These are phyloP conservation scores for Manduca sexta DNA, from an alignment of 1,140 invertebrate species.

Conservation along the genomic window DNA sequence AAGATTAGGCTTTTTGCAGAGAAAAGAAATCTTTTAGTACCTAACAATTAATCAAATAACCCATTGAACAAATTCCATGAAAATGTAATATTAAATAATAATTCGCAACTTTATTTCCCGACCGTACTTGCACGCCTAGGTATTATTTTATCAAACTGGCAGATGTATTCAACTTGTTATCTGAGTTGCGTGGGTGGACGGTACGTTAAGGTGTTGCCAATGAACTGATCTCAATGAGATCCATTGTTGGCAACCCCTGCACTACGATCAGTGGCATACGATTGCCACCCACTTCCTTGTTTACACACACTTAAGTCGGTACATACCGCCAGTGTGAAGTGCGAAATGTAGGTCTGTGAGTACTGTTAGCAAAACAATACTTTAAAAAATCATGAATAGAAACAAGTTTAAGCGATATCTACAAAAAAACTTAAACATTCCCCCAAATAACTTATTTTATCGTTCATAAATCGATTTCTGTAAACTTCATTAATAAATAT, in stretches of 20 bases:
- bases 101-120: slow-evolving; percentile 4
- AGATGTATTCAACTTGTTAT: slow-evolving; percentile 69
- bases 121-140: slow-evolving; percentile 30
- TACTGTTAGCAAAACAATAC: background rate
- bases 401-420: too few relatives aligned
- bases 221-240: slow-evolving; percentile 52
- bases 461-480: too few relatives aligned
- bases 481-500: too few relatives aligned
- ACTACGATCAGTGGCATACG: slow-evolving; percentile 31
- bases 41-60: too few relatives aligned
- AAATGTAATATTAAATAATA: too few relatives aligned
- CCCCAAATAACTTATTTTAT: too few relatives aligned
- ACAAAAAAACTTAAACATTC: too few relatives aligned
- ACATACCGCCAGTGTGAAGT: background rate
- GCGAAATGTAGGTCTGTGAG: background rate
- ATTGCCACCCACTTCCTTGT: slow-evolving; percentile 51
- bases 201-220: slow-evolving; percentile 48
- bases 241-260: slow-evolving; percentile 58
- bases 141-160: slow-evolving; percentile 49
- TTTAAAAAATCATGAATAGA: too few relatives aligned
- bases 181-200: slow-evolving; percentile 61
- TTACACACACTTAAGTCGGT: slow-evolving; percentile 30
- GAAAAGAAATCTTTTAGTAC: too few relatives aligned
- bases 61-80: too few relatives aligned
- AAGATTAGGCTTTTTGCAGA: too few relatives aligned